A percentile compares a stretch with the other conserved stretches of the same genome.
Conservation (phyloP, 2,113 vertebrate genomes). For the Leucopsar rothschildi region DNA sequence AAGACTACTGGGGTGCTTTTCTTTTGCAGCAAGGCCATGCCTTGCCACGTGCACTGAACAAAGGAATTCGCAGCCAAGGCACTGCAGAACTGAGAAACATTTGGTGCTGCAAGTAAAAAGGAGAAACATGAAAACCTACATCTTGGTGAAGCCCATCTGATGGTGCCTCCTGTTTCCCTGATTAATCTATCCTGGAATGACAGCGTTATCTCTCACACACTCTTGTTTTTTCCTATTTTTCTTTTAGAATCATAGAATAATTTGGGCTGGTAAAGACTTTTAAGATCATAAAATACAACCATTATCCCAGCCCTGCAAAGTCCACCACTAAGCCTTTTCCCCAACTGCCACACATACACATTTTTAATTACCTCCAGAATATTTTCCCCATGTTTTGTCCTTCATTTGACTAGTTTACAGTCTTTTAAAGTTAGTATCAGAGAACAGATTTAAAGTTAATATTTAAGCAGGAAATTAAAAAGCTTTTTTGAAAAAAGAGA, state of each 20-base stretch:
- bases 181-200: neutral
- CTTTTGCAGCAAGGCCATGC: neutral
- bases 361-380: neutral
- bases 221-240: neutral
- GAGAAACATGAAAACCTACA: neutral
- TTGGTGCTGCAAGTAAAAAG: neutral
- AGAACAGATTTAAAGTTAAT: neutral
- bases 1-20: neutral
- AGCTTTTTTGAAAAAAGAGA: neutral
- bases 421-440: neutral
- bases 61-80: neutral
- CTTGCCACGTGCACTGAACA: neutral
- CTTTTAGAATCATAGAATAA: neutral
- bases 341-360: neutral
- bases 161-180: accelerated
- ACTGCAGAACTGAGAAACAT: neutral
- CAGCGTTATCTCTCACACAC: neutral
- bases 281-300: neutral
- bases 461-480: neutral
- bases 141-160: neutral
- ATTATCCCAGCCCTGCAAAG: neutral
- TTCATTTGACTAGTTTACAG: neutral
- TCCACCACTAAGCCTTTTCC: neutral
- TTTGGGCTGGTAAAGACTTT: neutral
- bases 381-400: neutral